Evolutionary conservation across 2,797 vertebrate species (phyloP).

Genomic region (Characodon lateralis): DNA sequence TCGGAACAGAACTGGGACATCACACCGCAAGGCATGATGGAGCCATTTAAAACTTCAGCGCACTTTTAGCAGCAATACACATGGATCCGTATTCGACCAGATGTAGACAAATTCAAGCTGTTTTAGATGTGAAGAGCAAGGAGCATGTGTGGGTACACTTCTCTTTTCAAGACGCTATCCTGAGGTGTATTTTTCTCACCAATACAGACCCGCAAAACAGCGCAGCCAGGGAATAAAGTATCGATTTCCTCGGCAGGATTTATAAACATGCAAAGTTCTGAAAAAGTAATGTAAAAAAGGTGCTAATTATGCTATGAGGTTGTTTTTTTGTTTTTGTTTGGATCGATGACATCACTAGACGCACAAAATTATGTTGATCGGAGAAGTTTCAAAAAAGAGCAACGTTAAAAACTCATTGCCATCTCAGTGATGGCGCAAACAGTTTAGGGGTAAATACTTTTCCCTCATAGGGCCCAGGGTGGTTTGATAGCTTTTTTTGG

Average conservation of each 20-base stretch:
- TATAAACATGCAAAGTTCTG: neutral
- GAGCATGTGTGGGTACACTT: neutral
- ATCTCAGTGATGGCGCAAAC: neutral
- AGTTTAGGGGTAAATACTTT: too few relatives aligned
- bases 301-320: neutral
- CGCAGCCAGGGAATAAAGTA: neutral
- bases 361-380: neutral
- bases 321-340: neutral
- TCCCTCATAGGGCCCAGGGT: too few relatives aligned
- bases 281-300: neutral
- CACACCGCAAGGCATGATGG: constrained; percentile 85
- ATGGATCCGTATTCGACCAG: constrained; percentile 25
- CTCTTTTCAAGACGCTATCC: neutral
- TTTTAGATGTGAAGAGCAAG: neutral
- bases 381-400: neutral
- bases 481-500: too few relatives aligned
- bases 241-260: neutral
- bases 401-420: neutral
- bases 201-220: neutral
- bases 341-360: neutral
- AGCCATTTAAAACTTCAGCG: constrained; percentile 81
- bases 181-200: neutral
- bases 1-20: constrained; percentile 77
- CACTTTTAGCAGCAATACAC: constrained; percentile 41
- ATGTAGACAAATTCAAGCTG: neutral